phyloP scores from a whole-genome alignment of 1,140 invertebrate genomes.

The Neodiprion lecontei region DNA sequence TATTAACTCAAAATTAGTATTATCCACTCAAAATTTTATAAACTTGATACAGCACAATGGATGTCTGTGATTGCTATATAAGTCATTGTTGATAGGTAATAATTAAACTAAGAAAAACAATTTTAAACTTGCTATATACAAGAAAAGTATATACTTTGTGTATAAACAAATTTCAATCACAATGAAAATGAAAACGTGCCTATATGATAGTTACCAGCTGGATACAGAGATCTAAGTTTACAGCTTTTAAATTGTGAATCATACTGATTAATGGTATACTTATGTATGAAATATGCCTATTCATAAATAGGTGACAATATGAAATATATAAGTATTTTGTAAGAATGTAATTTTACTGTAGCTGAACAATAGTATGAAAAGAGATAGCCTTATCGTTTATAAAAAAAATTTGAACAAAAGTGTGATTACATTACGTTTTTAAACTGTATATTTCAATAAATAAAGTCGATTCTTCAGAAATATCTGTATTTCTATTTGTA shows the following conservation, averaged over 20 bases:
- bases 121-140: neutral
- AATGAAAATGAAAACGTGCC: constrained; percentile 5
- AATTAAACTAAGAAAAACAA: constrained; percentile 4
- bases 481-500: no score
- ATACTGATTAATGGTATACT: neutral
- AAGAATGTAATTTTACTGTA: constrained; percentile 5
- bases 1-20: no score
- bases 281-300: neutral
- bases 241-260: neutral
- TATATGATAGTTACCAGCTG: constrained; percentile 5
- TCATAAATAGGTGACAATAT: neutral
- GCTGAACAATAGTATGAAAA: neutral
- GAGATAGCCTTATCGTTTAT: neutral
- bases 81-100: constrained; percentile 3
- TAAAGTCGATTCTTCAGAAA: neutral
- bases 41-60: neutral
- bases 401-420: neutral
- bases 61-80: neutral
- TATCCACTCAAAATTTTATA: no score
- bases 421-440: constrained; percentile 8
- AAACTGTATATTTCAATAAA: constrained; percentile 6
- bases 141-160: constrained; percentile 1
- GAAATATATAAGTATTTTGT: constrained; percentile 6
- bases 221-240: constrained; percentile 7
- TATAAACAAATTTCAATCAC: constrained; percentile 6